Base-by-base conservation (phyloP, 2,797 vertebrate genomes). In the Silurus lanzhouensis region DNA sequence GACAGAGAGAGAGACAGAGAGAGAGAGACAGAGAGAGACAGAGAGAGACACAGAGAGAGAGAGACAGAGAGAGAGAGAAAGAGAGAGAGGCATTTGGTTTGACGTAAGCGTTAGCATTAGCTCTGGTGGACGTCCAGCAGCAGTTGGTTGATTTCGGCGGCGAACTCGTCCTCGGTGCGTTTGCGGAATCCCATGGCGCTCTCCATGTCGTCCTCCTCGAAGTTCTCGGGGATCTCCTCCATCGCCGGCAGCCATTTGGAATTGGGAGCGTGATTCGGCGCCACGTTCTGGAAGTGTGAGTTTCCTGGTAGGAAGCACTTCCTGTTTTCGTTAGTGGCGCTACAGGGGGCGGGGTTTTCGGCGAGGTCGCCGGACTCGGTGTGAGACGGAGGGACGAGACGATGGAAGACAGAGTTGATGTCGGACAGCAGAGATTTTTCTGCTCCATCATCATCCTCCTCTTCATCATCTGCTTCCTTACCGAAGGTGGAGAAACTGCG, bases 161-260 rank as follows among this genome's bases (percentile, higher is more conserved):
- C 97, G 72, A 99, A 95, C 94, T 99, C 98, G 85, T 92, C 98
- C 0, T 98, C 97, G 1, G 91, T 90, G 71, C 94, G 93, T 88
- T 94, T 95, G 61, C 88, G 71, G 0, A 92, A 95, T 76, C 96
- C 95, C 88, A 92, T 96, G 86, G 97, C 96, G 0, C 96, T 96
- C 64, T 99, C 98, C 77, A 98, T 97, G 88, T 99, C 98, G 27
- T 99, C 98, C 88, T 99, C 98, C 89, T 99, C 98, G 0, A 97
- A 98, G 86, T 99, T 99, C 88, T 99, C 98, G 0, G 98, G 98
- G 90, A 99, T 99, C 91, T 99, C 98, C 92, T 99, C 98, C 98
- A 99, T 99, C 88, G 98, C 98, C 0, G 98, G 98, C 89, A 99
- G 94, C 98, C 98, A 99, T 79, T 98, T 99, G 1, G 89, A 86